Conservation (phyloP, 2,113 vertebrate species). For the Oncorhynchus mykiss region DNA sequence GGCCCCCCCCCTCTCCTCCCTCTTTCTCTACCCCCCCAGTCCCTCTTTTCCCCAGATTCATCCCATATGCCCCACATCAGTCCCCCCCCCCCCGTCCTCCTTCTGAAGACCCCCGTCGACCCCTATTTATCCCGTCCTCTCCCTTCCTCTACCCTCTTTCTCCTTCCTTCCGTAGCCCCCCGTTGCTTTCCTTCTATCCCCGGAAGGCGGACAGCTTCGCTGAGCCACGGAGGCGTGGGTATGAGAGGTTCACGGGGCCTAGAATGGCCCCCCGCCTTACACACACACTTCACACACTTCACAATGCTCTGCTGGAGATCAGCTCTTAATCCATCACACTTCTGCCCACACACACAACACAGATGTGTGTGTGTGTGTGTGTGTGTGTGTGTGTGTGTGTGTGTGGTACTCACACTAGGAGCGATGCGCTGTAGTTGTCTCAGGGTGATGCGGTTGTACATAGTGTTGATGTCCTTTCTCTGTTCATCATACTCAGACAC, state of each 20-base stretch:
- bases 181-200: constrained; percentile 9
- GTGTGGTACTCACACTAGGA: constrained; percentile 80
- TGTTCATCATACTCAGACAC: constrained; percentile 90
- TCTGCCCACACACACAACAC: background rate
- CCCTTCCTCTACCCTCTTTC: constrained; percentile 1
- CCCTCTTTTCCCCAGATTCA: background rate
- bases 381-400: background rate
- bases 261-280: background rate
- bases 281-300: constrained; percentile 11
- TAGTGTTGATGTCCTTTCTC: constrained; percentile 85
- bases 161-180: constrained; percentile 3
- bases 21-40: background rate
- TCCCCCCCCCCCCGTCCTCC: background rate
- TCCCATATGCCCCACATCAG: no score
- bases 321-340: constrained; percentile 49
- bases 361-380: background rate
- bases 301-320: constrained; percentile 51
- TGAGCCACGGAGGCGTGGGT: constrained; percentile 5
- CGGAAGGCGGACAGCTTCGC: constrained; percentile 44
- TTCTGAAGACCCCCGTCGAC: background rate
- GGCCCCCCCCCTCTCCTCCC: background rate
- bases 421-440: constrained; percentile 87
- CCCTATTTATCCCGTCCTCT: background rate
- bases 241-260: background rate
- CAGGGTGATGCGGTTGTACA: constrained; percentile 93